Base-by-base conservation (phyloP, 2,797 vertebrate genomes). In the Tenualosa thibaudeaui region DNA sequence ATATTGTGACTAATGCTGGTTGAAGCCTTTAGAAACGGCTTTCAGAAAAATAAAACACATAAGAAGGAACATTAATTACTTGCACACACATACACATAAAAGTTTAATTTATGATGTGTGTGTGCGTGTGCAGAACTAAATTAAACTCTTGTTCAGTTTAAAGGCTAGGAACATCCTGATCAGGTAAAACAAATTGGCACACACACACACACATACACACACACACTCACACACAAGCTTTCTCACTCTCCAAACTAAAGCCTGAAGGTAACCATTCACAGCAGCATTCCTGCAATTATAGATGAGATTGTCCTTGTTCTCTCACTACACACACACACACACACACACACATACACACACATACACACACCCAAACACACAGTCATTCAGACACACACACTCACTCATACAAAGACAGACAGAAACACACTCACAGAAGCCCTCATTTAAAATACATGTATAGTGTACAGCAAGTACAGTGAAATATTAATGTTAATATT, bases 321-420 rank as follows among this genome's bases (percentile, higher is more conserved):
- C 19, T 6, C 56, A 54, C 10, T 54, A 86, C 81, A 88, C 86
- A 86, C 53, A 87, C 86, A 89, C 86, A 26, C 60, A 26, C 22
- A 65, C 8, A 15, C 62, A 65, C 62, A 65, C 62, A 65, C 24
- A 62, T n/a, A 87, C 86, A 89, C 86, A 26, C 60, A 26, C 22
- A 65, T 10, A 15, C 62, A 65, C 62, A 65, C 62, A 65, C 24
- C 26, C 62, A 65, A n/a, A 65, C n/a, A 65, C n/a, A 86, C 54
- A 88, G 46, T 46, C 86, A 83, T 3, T 46, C 46, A 46, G 46
- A 7, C 46, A 46, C 54, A 58, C 54, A 22, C 56, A 58, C 19
- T 31, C 56, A 58, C 19, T 31, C n/a, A 68, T 24, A 13, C n/a
- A 65, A 7, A 65, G 22, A 65, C 60, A 65, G 22, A 65, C 60